Base-by-base conservation (phyloP, 2,888 invertebrate genomes). In the Cyclophora albipunctata region DNA sequence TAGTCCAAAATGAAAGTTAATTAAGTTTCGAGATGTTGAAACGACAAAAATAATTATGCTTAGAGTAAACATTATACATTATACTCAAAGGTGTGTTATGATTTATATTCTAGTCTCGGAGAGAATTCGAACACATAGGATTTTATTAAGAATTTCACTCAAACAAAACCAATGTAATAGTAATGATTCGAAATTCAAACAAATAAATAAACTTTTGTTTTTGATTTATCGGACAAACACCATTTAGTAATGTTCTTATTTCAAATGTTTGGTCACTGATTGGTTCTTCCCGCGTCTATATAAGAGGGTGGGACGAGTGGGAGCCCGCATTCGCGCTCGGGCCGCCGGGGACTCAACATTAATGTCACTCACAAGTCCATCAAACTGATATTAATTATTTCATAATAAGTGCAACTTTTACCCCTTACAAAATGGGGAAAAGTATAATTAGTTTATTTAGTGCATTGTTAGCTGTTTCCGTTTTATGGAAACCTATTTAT, bases 401-500 rank as follows among this genome's bases (percentile, higher is more conserved):
- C 51, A 37, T 37, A 37, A 46, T 73, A 70, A 75, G 78, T 74
- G 73, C 58, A 56, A 70, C 71, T 73, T 71, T 66, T 62, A 69
- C 83, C 87, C 85, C 75, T 63, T 59, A 50, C 65, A 84, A 64
- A 57, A 87, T 87, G 87, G 87, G 85, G 85, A 72, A 69, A 61
- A 67, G 67, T 82, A 80, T 69, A 63, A 69, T 80, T 73, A 82
- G 83, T 73, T 76, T 77, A 66, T 65, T 81, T 66, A 77, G 87
- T 86, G 87, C 78, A 69, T 62, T 84, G 54, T 64, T 84, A 57
- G 62, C 81, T 62, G 64, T 87, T 71, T 75, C 84, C 70, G 81
- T 86, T 77, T 74, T 87, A 72, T 86, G 87, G 87, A 81, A 78
- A 64, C 82, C 87, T 34, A 80, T 78, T 41, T 62, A 61, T 40